Base-by-base conservation (phyloP, 2,113 vertebrate genomes). In the Toxotes jaculatrix region DNA sequence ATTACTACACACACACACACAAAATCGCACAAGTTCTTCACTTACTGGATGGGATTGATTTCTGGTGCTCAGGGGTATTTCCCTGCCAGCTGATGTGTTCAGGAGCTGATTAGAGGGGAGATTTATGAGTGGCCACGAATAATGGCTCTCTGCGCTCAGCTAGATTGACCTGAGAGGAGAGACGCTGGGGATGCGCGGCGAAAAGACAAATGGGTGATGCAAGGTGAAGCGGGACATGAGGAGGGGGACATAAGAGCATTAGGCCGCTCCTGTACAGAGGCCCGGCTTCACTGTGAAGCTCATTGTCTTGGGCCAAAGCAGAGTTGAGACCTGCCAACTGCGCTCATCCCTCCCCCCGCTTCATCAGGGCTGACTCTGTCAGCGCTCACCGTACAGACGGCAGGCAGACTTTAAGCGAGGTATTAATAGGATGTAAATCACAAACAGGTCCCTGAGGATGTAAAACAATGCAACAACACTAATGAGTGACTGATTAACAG, bases 401-500 rank as follows among this genome's bases (percentile, higher is more conserved):
- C 61, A 69, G 21, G 57, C 42, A 77, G 65, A 62, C 49, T 53
- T 32, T 13, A 47, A 64, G 56, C 5, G 9, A 49, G 49, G 66
- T 70, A 57, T 75, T 79, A 79, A 82, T 74, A 11, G 79, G 73
- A 61, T 7, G n/a, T 62, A 79, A 84, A 84, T 80, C 72, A 67
- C 84, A 88, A 84, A 78, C 65, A 80, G 21, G 45, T 74, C 79
- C 79, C 82, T 13, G 27, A 36, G 75, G 83, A 66, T 43, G 55
- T 67, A 65, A 64, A 7, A 56, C n/a, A 77, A 79, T 17, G 34
- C 62, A 88, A 72, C 63, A 68, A 65, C 83, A 66, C 60, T 80
- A 90, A 92, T 81, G 82, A 89, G 76, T 17, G 61, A n/a, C 77
- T 87, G 84, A 87, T 89, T 77, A 92, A 70, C 82, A 85, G 78